Evolutionary conservation across 1,140 invertebrate species (phyloP).

Genomic region (Zaprionus nigranus): DNA sequence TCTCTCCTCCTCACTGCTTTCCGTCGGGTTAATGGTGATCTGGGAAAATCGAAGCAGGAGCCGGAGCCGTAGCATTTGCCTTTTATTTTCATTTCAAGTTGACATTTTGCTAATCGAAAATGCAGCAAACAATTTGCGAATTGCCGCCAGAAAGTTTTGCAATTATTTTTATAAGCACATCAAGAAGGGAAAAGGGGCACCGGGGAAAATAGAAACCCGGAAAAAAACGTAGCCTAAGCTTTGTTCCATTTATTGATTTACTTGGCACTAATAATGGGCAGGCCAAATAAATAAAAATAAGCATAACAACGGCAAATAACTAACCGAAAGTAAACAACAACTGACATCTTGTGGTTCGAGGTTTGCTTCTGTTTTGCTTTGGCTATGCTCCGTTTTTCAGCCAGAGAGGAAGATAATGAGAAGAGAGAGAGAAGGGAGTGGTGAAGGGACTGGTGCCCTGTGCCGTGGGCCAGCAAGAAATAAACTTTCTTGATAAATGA

Average conservation of each 20-base stretch:
- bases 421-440: background rate
- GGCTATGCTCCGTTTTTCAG: conserved; percentile 4
- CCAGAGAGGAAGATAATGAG: background rate
- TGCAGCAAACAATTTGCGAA: conserved; percentile 77
- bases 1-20: no score
- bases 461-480: conserved; percentile 63
- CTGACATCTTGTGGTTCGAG: conserved; percentile 71
- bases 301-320: conserved; percentile 75
- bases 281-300: conserved; percentile 79
- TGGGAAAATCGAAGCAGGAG: conserved; percentile 46
- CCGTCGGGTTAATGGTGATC: conserved; percentile 60
- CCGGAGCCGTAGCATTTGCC: conserved; percentile 55
- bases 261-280: conserved; percentile 72
- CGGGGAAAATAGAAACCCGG: conserved; percentile 9
- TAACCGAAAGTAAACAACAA: conserved; percentile 72
- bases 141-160: conserved; percentile 73
- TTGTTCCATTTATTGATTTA: conserved; percentile 80
- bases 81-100: conserved; percentile 71
- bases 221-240: conserved; percentile 47
- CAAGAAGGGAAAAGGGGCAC: background rate
- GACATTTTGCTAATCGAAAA: conserved; percentile 83
- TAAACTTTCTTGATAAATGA: conserved; percentile 83
- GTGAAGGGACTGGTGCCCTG: background rate
- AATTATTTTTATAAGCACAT: conserved; percentile 69
- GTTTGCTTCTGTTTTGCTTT: conserved; percentile 47